phyloP scores from a whole-genome alignment of 2,113 vertebrate species.

The Sakesphorus luctuosus region DNA sequence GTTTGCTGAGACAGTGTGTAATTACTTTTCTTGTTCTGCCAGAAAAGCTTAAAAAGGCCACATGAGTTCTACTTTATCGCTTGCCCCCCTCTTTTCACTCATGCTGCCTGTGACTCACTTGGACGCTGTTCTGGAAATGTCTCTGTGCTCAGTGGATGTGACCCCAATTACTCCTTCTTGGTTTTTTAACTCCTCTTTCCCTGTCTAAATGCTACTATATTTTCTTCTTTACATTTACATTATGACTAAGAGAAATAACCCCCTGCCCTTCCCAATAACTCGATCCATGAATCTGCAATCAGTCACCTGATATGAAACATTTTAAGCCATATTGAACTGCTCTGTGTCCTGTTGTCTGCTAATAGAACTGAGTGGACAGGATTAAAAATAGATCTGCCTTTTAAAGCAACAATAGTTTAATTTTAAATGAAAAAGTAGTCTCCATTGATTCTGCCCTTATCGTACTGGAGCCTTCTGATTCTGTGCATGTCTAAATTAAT shows the following conservation, averaged over 20 bases:
- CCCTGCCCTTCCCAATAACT: background rate
- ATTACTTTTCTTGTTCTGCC: constrained; percentile 62
- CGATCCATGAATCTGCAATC: background rate
- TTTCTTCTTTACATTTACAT: constrained; percentile 45
- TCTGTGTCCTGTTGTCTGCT: background rate
- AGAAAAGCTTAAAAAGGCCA: constrained; percentile 27
- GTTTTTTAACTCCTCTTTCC: background rate
- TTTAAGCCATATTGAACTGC: background rate
- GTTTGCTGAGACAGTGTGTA: constrained; percentile 49
- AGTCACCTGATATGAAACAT: background rate
- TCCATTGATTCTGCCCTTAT: background rate
- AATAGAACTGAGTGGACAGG: background rate
- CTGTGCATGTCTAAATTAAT: background rate
- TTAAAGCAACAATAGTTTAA: background rate
- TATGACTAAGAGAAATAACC: constrained; percentile 46
- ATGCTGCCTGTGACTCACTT: constrained; percentile 8
- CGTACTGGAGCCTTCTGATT: background rate
- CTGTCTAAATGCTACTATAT: background rate
- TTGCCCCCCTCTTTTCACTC: background rate
- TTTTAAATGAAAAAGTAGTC: constrained; percentile 11
- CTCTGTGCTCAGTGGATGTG: constrained; percentile 35
- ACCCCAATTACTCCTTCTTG: constrained; percentile 59
- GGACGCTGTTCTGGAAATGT: constrained; percentile 47
- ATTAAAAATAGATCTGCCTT: background rate
- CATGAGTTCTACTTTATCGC: constrained; percentile 8